phyloP scores from a whole-genome alignment of 2,797 vertebrate genomes.

The Xerus rutilus region DNA sequence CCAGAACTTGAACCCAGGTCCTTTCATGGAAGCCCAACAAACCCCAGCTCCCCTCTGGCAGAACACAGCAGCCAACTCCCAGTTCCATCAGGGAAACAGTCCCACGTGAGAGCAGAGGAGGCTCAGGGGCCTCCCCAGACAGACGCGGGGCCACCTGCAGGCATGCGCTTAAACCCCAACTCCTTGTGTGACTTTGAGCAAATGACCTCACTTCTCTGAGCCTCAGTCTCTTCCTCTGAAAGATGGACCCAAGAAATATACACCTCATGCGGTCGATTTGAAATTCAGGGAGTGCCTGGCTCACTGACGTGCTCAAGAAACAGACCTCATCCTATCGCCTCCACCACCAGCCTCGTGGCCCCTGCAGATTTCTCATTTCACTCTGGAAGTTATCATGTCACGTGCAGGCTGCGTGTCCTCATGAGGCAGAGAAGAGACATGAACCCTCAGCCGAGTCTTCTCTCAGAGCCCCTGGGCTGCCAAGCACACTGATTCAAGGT shows the following conservation, averaged over 20 bases:
- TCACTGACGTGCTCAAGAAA: not conserved
- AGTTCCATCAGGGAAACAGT: not conserved
- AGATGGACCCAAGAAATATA: not conserved
- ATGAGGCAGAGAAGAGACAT: not conserved
- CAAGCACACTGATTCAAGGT: not conserved
- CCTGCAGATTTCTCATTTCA: not conserved
- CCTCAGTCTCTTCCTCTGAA: conserved; percentile 48
- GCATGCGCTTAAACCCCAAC: not conserved
- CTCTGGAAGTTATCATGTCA: not conserved
- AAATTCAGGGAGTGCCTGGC: not conserved
- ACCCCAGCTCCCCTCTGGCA: not conserved
- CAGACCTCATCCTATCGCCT: not conserved
- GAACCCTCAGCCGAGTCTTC: not conserved
- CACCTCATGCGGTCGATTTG: not conserved
- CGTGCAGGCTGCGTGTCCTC: not conserved
- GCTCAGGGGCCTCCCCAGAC: not conserved
- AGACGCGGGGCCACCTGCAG: not conserved
- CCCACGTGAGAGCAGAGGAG: not conserved
- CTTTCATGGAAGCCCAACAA: not conserved
- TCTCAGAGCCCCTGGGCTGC: not conserved
- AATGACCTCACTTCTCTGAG: not conserved
- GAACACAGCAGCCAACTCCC: not conserved
- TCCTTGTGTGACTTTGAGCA: not conserved
- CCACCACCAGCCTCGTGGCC: not conserved
- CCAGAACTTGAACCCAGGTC: not conserved